Percentiles rank a stretch among this genome's conserved stretches.
phyloP scores from a whole-genome alignment of 2,113 vertebrate genomes.

The Cepphus grylle region DNA sequence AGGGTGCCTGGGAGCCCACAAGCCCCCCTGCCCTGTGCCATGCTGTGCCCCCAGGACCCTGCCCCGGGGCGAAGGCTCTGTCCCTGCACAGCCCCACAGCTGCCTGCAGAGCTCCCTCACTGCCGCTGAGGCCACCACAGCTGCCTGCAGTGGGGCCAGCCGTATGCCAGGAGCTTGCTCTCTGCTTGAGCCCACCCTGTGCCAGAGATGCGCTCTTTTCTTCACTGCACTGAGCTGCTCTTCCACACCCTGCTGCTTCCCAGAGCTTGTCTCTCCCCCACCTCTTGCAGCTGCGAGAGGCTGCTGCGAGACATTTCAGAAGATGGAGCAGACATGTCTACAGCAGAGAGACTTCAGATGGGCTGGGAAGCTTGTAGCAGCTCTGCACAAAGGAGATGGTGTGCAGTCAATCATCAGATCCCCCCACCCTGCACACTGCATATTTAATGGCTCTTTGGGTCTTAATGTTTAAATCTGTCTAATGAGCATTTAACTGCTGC shows the following conservation, averaged over 20 bases:
- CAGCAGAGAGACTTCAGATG: not conserved
- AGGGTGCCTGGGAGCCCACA: not conserved
- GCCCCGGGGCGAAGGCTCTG: not conserved
- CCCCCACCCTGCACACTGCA: not conserved
- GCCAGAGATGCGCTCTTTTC: accelerated
- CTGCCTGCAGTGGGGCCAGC: not conserved
- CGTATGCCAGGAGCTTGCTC: not conserved
- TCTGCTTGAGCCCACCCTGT: not conserved
- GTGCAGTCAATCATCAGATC: not conserved
- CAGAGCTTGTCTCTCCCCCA: not conserved
- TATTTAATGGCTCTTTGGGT: not conserved
- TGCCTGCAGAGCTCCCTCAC: not conserved
- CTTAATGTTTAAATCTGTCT: not conserved
- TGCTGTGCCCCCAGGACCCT: not conserved
- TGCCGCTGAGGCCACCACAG: not conserved
- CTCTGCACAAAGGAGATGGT: not conserved
- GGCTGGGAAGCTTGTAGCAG: not conserved
- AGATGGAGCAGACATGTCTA: not conserved
- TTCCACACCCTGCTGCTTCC: not conserved
- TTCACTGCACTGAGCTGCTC: not conserved
- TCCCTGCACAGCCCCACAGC: not conserved
- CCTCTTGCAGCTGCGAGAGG: not conserved
- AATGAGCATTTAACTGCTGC: not conserved
- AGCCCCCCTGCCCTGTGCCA: not conserved
- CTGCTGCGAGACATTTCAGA: not conserved